Evolutionary conservation across 2,888 invertebrate genomes (phyloP), one percentile per base, ranked within the genome.

Genomic region (Parnassius glacialis): DNA sequence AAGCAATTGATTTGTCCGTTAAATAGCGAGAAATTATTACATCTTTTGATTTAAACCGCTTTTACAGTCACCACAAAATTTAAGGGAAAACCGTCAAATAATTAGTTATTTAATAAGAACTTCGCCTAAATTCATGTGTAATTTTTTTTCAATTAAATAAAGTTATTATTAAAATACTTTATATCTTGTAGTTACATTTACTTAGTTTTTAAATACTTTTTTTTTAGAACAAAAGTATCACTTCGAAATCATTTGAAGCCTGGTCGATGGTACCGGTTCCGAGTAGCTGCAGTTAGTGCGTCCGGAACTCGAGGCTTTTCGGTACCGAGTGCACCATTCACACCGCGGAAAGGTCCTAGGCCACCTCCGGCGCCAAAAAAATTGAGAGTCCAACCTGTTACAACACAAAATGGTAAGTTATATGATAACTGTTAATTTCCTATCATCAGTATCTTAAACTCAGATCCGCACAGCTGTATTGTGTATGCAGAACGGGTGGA

Each of bases 181-280:
- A 3, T 7, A 34, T 34, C 1, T 7, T 34, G 34, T 34, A 34
- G 7, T 34, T 34, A 34, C 34, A 34, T 48, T 16, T 57, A 11
- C 11, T 41, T 48, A 55, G 16, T 62, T 55, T 52, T 34, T 62
- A 52, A 65, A 69, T 55, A 43, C 68, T 62, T 74, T 47, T 10
- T n/a, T n/a, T 25, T n/a, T 66, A 93, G 93, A 70, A 88, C 92
- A 0, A 92, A 90, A 66, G 89, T 92, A 2, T 87, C 92, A 1
- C 80, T 94, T 11, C 92, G 91, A 25, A 92, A 92, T 61, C 79
- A 93, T 43, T 79, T 94, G 56, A 94, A 93, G 74, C 94, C 95
- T 0, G 96, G 95, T 3, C 93, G 94, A 56, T 96, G 95, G 95
- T 96, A 96, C 81, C 94, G 95, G 69, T 95, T 96, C 75, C 92